Percentiles rank a stretch among this genome's conserved stretches.
Evolutionary conservation across 1,140 invertebrate genomes (phyloP).

Genomic region (Lepidurus apus): DNA sequence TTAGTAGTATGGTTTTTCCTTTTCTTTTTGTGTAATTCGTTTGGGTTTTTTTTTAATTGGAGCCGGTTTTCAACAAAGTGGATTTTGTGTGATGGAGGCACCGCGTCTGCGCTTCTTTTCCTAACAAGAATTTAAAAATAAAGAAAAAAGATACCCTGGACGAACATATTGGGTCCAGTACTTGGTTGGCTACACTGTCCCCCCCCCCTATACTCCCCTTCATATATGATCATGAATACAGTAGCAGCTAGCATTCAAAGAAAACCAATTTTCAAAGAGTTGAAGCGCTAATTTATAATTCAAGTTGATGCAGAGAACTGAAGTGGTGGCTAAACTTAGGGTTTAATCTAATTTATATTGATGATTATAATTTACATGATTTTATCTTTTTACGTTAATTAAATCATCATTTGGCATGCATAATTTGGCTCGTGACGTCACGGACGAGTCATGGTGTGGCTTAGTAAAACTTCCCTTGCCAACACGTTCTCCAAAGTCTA

Average conservation of each 20-base stretch:
- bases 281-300: not conserved
- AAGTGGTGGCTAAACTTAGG: not conserved
- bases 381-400: too few relatives aligned
- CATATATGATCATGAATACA: conserved; percentile 16
- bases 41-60: not conserved
- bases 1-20: not conserved
- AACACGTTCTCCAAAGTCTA: too few relatives aligned
- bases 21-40: not conserved
- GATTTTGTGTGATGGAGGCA: not conserved
- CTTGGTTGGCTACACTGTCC: conserved; percentile 13
- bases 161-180: conserved; percentile 21
- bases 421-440: too few relatives aligned
- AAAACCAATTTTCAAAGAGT: not conserved
- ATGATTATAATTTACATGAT: too few relatives aligned
- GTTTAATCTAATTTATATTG: too few relatives aligned
- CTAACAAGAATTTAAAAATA: not conserved
- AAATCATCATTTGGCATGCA: too few relatives aligned
- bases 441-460: too few relatives aligned
- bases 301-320: not conserved
- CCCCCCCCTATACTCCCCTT: not conserved
- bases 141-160: not conserved
- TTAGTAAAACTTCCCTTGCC: too few relatives aligned
- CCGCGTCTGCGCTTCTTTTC: not conserved
- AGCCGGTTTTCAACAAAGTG: not conserved
- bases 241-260: conserved; percentile 21